Base-by-base conservation (phyloP, 2,888 invertebrate genomes). In the Tineola bisselliella region DNA sequence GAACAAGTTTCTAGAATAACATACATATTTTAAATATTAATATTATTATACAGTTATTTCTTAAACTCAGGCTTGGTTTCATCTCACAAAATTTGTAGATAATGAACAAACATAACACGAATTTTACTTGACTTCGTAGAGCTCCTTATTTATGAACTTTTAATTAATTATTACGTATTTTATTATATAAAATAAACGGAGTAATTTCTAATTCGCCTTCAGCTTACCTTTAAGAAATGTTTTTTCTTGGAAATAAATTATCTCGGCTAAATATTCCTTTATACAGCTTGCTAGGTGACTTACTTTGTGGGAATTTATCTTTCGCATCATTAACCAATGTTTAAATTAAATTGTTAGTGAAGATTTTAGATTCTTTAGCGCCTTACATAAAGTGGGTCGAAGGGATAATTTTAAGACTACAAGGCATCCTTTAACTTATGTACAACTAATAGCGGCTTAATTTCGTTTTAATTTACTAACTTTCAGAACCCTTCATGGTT, bases 311-410 rank as follows among this genome's bases (percentile, higher is more conserved):
- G 48, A 17, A 48, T 17, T 48, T 48, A 48, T 48, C 48, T 48
- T 48, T 15, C 48, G 48, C 48, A 48, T 48, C 48, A 48, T 48
- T 48, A 48, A 48, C 48, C 48, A 48, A 48, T 48, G 48, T 48
- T 48, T 17, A 13, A 17, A 48, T 48, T 48, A 48, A 48, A 48
- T 48, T 48, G 48, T 48, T 48, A 17, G 4, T 2, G 48, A 13
- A 48, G 48, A 48, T 15, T 48, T 48, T 48, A n/a, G 17, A 48
- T 48, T 48, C 48, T 48, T 48, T 48, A 48, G 48, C n/a, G 38
- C 10, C 38, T 38, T n/a, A n/a, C 10, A 38, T 38, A 38, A 38
- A 38, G 3, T 38, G 38, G 38, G 38, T 38, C 38, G 38, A 38
- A 38, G 38, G 38, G 38, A 38, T 38, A 38, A 38, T 38, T 4